Conservation (phyloP, 2,888 invertebrate genomes). For the Conomelus anceps region DNA sequence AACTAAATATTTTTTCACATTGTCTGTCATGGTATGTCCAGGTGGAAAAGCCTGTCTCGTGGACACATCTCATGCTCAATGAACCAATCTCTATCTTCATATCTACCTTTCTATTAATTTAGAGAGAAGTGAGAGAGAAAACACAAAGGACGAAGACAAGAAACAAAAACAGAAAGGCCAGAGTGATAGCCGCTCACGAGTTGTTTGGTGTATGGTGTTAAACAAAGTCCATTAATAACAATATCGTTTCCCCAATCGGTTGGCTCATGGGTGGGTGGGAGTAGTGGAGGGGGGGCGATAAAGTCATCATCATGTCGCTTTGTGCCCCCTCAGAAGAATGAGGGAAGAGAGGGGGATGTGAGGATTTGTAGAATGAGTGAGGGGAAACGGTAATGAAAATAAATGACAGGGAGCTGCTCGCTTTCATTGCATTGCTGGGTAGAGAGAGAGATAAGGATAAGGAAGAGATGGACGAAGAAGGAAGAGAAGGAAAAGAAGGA, state of each 20-base stretch:
- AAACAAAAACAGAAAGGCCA: background rate
- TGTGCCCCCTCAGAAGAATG: background rate
- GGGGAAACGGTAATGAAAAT: background rate
- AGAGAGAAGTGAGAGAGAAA: background rate
- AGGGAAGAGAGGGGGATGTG: background rate
- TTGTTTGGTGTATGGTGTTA: background rate
- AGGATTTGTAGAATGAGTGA: background rate
- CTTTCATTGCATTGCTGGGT: no score
- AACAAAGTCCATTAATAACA: background rate
- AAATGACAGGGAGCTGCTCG: background rate
- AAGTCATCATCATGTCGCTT: background rate
- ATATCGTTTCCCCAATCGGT: background rate
- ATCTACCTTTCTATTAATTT: background rate
- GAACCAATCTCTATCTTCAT: background rate
- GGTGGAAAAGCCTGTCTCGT: no score
- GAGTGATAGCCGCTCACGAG: background rate
- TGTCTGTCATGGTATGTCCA: no score
- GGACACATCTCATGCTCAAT: no score
- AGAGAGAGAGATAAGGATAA: background rate
- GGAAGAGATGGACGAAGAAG: background rate
- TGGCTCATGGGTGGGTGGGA: background rate
- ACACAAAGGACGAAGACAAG: background rate
- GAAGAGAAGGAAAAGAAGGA: background rate
- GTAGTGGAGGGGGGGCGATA: background rate
- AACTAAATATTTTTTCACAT: no score